phyloP scores from a whole-genome alignment of 2,113 vertebrate species.

The Madoqua kirkii region DNA sequence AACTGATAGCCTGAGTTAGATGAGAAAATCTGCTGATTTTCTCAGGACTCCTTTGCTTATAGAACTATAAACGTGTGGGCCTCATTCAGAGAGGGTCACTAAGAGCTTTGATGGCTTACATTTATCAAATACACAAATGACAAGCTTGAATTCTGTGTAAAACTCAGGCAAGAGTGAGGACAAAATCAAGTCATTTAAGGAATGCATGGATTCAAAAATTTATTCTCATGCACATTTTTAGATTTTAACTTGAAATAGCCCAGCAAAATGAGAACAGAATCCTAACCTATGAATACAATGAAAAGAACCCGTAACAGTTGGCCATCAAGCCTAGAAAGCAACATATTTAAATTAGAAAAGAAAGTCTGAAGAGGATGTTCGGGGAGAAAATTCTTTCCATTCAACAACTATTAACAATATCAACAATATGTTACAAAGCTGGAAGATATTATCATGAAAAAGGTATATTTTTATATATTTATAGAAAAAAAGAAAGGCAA shows the following conservation, averaged over 20 bases:
- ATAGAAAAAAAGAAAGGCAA: neutral
- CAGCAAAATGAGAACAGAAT: neutral
- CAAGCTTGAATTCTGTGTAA: neutral
- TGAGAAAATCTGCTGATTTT: neutral
- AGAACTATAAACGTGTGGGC: neutral
- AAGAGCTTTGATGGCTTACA: neutral
- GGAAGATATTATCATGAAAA: neutral
- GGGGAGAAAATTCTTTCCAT: neutral
- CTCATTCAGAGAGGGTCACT: neutral
- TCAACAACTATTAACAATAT: neutral
- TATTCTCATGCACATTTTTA: neutral
- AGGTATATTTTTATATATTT: neutral
- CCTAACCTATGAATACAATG: neutral
- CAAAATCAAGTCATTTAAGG: neutral
- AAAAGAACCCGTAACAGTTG: neutral
- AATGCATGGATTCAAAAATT: neutral
- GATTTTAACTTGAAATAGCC: neutral
- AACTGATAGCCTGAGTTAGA: conserved; percentile 11
- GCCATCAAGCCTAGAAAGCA: neutral
- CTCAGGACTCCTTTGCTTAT: too few species aligned
- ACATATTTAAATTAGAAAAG: neutral
- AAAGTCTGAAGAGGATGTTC: neutral
- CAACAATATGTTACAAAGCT: neutral
- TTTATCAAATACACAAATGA: neutral
- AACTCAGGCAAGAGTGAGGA: neutral